Evolutionary conservation across 2,797 vertebrate species (phyloP).

Genomic region (Peromyscus attwateri): DNA sequence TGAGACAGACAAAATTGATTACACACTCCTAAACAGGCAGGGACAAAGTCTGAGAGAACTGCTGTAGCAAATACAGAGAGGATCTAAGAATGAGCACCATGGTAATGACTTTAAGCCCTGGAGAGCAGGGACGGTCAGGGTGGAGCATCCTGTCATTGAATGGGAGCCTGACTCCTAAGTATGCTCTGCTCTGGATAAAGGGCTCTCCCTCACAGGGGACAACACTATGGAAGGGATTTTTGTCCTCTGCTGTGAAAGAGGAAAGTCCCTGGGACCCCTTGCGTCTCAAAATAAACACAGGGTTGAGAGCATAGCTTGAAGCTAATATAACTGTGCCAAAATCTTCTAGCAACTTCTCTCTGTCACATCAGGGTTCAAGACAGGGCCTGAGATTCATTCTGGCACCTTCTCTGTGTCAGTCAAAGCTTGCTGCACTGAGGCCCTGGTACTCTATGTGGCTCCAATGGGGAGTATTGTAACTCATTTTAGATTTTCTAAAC

Average conservation of each 20-base stretch:
- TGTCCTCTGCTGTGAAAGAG: background rate
- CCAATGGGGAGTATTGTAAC: background rate
- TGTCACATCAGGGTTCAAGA: background rate
- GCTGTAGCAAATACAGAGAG: background rate
- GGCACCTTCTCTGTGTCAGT: background rate
- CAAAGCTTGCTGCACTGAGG: background rate
- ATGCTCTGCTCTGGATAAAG: background rate
- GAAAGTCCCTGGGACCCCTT: background rate
- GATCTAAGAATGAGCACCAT: background rate
- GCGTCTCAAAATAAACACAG: background rate
- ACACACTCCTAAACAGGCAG: background rate
- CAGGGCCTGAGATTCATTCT: background rate
- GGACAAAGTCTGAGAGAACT: background rate
- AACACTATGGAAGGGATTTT: background rate
- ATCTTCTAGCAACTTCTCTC: background rate
- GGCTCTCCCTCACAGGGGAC: background rate
- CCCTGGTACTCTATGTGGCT: background rate
- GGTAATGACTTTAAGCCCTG: background rate
- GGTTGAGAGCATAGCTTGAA: background rate
- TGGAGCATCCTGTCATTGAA: background rate
- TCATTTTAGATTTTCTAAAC: background rate
- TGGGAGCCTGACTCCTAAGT: background rate
- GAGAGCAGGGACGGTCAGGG: background rate
- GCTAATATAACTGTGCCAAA: background rate
- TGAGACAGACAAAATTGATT: background rate